Percentiles rank a stretch among this genome's conserved stretches.
These are phyloP conservation scores for Hepsetus odoe DNA, from an alignment of 2,113 vertebrate species.

Conservation along the genomic window DNA sequence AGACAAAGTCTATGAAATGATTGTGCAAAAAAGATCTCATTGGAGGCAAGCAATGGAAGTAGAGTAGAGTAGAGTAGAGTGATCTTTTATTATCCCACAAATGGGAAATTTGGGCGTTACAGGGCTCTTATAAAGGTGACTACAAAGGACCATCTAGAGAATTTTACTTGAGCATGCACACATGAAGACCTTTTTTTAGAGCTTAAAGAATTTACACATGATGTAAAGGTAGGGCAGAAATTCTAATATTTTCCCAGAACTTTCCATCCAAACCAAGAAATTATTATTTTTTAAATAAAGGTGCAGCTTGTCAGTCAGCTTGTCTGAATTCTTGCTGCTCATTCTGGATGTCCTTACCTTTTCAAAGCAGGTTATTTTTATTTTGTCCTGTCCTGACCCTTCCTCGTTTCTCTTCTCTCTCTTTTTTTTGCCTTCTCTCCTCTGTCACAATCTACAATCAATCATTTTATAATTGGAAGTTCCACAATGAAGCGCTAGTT, in stretches of 20 bases:
- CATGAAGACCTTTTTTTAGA: too few relatives aligned
- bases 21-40: too few relatives aligned
- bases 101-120: too few relatives aligned
- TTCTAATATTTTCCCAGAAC: neutral
- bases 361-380: neutral
- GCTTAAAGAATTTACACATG: too few relatives aligned
- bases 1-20: too few relatives aligned
- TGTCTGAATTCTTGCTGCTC: neutral
- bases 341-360: slow-evolving; percentile 11
- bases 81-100: too few relatives aligned
- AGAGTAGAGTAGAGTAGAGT: too few relatives aligned
- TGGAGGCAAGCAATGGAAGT: too few relatives aligned
- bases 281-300: neutral
- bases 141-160: neutral
- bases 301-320: too few relatives aligned
- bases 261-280: neutral
- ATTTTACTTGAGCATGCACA: neutral
- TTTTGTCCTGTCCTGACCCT: neutral
- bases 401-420: neutral
- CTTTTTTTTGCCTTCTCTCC: neutral
- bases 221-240: too few relatives aligned
- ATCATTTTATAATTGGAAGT: slow-evolving; percentile 20
- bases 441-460: slow-evolving; percentile 1
- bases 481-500: slow-evolving; percentile 5
- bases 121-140: too few relatives aligned